Evolutionary conservation across 2,888 invertebrate species (phyloP), one percentile per base, ranked within the genome.

Genomic region (Horisme vitalbata): DNA sequence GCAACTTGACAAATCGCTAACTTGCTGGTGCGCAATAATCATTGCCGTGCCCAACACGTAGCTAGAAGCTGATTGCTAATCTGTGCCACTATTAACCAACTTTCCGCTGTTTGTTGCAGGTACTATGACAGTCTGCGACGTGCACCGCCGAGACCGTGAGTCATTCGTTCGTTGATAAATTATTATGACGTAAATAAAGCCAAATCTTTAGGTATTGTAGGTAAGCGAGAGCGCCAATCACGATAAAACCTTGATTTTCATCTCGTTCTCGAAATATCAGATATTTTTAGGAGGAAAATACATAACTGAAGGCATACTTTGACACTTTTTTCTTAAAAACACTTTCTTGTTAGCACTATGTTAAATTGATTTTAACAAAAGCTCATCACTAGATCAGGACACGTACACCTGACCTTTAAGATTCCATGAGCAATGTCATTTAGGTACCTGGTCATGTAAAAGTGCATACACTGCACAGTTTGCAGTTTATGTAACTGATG

Each of bases 111-210:
- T 63, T 76, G 73, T 87, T 87, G 49, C 87, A 88, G 87, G 87
- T 88, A 87, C 78, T 75, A 82, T 83, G 85, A 80, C 79, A 67
- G 75, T 79, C 76, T 78, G 69, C 81, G 71, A 71, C 76, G 75
- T 67, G 68, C 73, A 68, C 62, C 69, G 65, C 69, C 72, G 71
- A 61, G 55, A 77, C 75, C 76, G 87, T 88, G 86, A 88, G 87
- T 88, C 83, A 79, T 71, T 54, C 63, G 48, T 61, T 52, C 59
- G 64, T 63, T 66, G 66, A 70, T 76, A 75, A 76, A 48, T 34
- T 38, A 31, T 31, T 28, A 39, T 49, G 39, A 49, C 44, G 43
- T 43, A 15, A n/a, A n/a, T n/a, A n/a, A 36, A 38, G 10, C 6
- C 44, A 31, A 49, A 49, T 39, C 44, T 5, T 18, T 38, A 32